Percentiles rank a stretch among this genome's conserved stretches.
Conservation (phyloP, 2,113 vertebrate genomes). For the Castor canadensis region DNA sequence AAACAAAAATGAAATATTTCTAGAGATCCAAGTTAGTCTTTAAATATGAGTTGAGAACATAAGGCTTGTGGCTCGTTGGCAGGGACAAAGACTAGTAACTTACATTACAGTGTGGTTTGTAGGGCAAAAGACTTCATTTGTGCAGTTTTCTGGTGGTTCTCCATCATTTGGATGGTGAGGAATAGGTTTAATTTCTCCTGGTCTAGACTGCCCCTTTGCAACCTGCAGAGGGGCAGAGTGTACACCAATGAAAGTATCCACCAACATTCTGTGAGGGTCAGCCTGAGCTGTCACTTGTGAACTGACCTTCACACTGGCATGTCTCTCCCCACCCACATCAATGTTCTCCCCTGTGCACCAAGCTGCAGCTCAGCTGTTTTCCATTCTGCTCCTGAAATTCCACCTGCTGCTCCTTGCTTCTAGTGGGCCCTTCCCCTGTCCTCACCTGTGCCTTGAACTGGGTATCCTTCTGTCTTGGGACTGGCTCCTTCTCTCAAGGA, state of each 20-base stretch:
- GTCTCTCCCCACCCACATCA: not conserved
- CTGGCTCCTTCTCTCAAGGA: not conserved
- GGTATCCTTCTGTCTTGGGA: not conserved
- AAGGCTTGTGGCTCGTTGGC: not conserved
- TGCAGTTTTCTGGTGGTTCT: not conserved
- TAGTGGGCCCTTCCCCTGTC: not conserved
- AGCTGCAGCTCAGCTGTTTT: not conserved
- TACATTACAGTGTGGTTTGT: not conserved
- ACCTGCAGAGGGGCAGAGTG: not conserved
- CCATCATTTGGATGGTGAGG: not conserved
- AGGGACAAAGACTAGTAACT: not conserved
- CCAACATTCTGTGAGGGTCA: not conserved
- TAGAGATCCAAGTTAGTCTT: not conserved
- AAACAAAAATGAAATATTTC: not conserved
- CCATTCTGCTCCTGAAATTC: not conserved
- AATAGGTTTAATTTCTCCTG: not conserved
- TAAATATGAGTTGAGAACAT: not conserved
- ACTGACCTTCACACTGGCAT: not conserved
- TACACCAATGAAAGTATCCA: not conserved
- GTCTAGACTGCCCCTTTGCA: not conserved
- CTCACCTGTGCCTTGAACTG: not conserved
- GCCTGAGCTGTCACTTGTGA: not conserved
- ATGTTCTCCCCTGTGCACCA: not conserved
- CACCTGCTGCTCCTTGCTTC: not conserved
- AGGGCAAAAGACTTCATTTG: not conserved